Base-by-base conservation (phyloP, 2,797 vertebrate genomes). In the Labeo calbasu region DNA sequence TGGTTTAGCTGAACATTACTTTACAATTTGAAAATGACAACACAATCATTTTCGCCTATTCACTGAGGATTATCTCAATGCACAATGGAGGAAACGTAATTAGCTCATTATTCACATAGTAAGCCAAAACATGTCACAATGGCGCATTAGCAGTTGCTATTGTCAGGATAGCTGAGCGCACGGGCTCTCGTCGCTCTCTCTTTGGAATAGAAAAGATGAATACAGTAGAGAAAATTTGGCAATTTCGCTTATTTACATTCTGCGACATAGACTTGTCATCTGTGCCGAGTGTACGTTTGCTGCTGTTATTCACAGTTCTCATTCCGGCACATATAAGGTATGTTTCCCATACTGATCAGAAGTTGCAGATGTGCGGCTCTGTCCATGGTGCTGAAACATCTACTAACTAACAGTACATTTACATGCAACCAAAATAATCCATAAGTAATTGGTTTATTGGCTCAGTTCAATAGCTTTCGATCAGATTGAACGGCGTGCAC, bases 31-130 rank as follows among this genome's bases (percentile, higher is more conserved):
- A 66, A 84, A 89, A 83, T 85, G 86, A 87, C 88, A 86, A 84
- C 84, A 81, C 82, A 86, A 83, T 88, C 68, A 83, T 75, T 89
- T 79, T 51, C 40, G 23, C 59, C 85, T 84, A 73, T 83, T 85
- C 87, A 79, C 89, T 10, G 19, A 87, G 85, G 85, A 85, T 86
- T 86, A 87, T 83, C 79, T 77, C 69, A 82, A 81, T 79, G 78
- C 86, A 87, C 87, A 89, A 86, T 79, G 83, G 84, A 86, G 86
- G 82, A 82, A 87, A 81, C 68, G 87, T 87, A 89, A 89, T 88
- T 89, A 88, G 84, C 86, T 87, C 88, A 89, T 89, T 89, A 87
- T 87, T 89, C 88, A 87, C 82, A 86, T 79, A 75, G 83, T 79
- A 86, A 86, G 87, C 88, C 87, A 89, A 88, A 89, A 88, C 88